Evolutionary conservation across 2,797 vertebrate genomes (phyloP), one percentile per base, ranked within the genome.

Genomic region (Adelosebastes latens): DNA sequence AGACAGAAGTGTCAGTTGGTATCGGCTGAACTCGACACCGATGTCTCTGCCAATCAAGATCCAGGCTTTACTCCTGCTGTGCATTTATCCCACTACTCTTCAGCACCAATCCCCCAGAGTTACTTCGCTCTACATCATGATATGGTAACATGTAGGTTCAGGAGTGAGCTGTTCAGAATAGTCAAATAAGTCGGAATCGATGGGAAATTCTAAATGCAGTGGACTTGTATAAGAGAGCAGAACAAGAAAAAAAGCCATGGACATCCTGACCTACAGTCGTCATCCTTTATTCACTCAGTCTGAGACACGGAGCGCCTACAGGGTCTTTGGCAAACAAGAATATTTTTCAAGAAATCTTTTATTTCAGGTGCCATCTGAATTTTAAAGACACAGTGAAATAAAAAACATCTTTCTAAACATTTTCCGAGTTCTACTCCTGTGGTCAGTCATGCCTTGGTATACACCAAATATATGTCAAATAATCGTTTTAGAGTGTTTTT

Each of bases 41-140:
- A 66, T 72, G 84, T 79, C 71, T 52, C 13, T 61, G 63, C 36
- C 58, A 34, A 58, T 83, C 77, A 67, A 52, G 49, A 34, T 77
- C 72, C 24, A 32, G 27, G 58, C 36, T 58, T 64, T 32, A 16
- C 32, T 11, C 34, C 61, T 24, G 70, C 46, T 34, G 53, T 66
- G 71, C 49, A 68, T 22, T 63, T 31, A 63, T 70, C 32, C 12
- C 20, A 31, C 18, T 6, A 1, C 42, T 52, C 29, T 14, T 68
- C 8, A 63, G 24, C 53, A 36, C 20, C 18, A 14, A 18, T 65
- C 74, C 22, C 39, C 49, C 20, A 8, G 42, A 53, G 46, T 67
- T 8, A 56, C 27, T 27, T 29, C 1, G 1, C 3, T 62, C 11
- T 2, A 29, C 56, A 42, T 34, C 42, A 4, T 6, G 2, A 12